A percentile compares a stretch with the other conserved stretches of the same genome.
These are phyloP conservation scores for Hoplias malabaricus DNA, from an alignment of 2,113 vertebrate genomes.

Conservation along the genomic window DNA sequence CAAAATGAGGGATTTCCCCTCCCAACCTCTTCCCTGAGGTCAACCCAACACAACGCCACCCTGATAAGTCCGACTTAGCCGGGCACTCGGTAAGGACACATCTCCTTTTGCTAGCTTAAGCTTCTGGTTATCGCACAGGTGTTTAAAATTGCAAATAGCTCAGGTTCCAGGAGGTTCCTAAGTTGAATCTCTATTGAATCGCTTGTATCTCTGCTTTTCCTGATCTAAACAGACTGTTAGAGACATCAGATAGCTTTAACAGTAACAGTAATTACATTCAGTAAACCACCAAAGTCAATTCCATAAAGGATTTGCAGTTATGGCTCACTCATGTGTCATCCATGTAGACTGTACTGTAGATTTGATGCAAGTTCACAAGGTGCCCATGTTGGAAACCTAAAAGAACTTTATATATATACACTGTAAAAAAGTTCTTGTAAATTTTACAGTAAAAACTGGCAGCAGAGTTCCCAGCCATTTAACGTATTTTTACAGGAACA, in stretches of 20 bases:
- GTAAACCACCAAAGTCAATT: slow-evolving; percentile 24
- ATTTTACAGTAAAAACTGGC: too few relatives aligned
- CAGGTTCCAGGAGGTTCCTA: slow-evolving; percentile 48
- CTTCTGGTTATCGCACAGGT: slow-evolving; percentile 64
- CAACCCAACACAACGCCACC: slow-evolving; percentile 71
- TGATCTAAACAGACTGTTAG: slow-evolving; percentile 2
- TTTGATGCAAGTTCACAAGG: slow-evolving; percentile 2
- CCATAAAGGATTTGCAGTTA: slow-evolving; percentile 27
- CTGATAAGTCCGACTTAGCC: slow-evolving; percentile 80
- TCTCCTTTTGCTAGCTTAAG: slow-evolving; percentile 74
- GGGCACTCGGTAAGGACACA: slow-evolving; percentile 78
- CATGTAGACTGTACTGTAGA: slow-evolving; percentile 25
- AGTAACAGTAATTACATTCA: too few relatives aligned
- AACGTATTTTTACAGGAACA: too few relatives aligned
- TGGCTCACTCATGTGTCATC: slow-evolving; percentile 18
- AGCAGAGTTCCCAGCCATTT: too few relatives aligned
- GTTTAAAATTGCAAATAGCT: slow-evolving; percentile 60
- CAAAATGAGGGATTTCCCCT: slow-evolving; percentile 69
- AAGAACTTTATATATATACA: too few relatives aligned
- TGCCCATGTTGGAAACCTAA: background rate
- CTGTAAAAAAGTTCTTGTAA: too few relatives aligned
- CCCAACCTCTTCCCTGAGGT: slow-evolving; percentile 70
- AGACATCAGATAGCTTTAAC: slow-evolving; percentile 31
- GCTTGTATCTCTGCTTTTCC: too few relatives aligned
- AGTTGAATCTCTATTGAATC: too few relatives aligned